Percentiles rank a stretch among this genome's conserved stretches.
Conservation (phyloP, 92 coral and sea anemone genomes). For the Paramuricea clavata region DNA sequence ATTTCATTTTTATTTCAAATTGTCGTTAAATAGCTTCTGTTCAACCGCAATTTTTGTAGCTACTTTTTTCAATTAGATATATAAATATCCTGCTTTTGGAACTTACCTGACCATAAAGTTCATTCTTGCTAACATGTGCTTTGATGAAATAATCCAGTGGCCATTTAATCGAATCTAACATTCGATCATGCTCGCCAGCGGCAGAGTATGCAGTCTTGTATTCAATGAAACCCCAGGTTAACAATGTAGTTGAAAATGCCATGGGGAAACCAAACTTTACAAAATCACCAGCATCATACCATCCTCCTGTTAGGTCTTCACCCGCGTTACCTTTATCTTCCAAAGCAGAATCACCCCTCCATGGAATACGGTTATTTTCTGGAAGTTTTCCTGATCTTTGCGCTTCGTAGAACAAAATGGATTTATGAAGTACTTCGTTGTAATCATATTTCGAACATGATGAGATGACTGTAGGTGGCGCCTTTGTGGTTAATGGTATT, state of each 20-base stretch:
- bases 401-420: conserved; percentile 93
- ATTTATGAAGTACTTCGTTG: conserved; percentile 76
- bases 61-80: neutral
- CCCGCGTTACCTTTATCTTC: conserved; percentile 67
- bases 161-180: conserved; percentile 87
- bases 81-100: neutral
- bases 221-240: conserved; percentile 90
- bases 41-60: too few relatives aligned
- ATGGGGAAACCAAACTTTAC: conserved; percentile 88
- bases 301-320: conserved; percentile 55
- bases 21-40: too few relatives aligned
- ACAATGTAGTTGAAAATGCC: conserved; percentile 86
- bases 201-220: conserved; percentile 76
- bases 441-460: conserved; percentile 68
- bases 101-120: conserved; percentile 89
- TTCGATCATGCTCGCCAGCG: conserved; percentile 77
- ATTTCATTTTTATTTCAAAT: too few relatives aligned
- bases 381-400: conserved; percentile 96
- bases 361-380: conserved; percentile 76
- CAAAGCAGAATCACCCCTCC: conserved; percentile 93
- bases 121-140: conserved; percentile 81
- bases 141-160: conserved; percentile 91
- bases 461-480: conserved; percentile 20
- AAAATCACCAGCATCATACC: conserved; percentile 62
- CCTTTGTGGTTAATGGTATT: conserved; percentile 1